Conservation (phyloP, 2,888 invertebrate genomes). For the Entomobrya multifasciata region DNA sequence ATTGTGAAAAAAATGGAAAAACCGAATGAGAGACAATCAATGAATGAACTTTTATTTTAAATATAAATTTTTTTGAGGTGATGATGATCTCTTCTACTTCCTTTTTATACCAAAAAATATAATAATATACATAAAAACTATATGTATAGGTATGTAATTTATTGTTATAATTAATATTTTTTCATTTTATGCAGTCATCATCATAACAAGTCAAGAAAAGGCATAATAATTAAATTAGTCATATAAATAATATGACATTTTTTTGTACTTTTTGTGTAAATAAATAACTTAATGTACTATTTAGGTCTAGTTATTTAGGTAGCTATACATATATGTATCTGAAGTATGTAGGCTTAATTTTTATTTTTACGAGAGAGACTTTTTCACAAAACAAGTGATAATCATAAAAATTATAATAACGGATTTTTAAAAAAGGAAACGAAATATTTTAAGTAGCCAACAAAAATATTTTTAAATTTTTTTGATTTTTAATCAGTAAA, state of each 20-base stretch:
- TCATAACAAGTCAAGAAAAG: slow-evolving; percentile 14
- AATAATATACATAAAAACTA: not conserved
- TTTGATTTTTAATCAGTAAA: slow-evolving; percentile 4
- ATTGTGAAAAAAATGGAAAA: slow-evolving; percentile 1
- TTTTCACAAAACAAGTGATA: slow-evolving; percentile 23
- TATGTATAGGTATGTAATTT: not conserved
- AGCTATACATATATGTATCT: not conserved
- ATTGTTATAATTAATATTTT: slow-evolving; percentile 7
- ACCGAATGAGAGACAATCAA: not conserved
- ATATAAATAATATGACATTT: not conserved
- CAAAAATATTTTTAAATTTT: slow-evolving; percentile 58
- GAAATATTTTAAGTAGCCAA: too few relatives aligned
- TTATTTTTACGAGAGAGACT: too few relatives aligned
- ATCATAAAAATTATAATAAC: slow-evolving; percentile 11
- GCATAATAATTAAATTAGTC: slow-evolving; percentile 2
- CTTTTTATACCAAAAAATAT: slow-evolving; percentile 44
- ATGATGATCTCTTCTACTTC: slow-evolving; percentile 33
- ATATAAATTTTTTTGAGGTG: not conserved
- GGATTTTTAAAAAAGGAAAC: slow-evolving; percentile 40
- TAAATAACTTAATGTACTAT: slow-evolving; percentile 36
- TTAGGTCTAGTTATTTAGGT: too few relatives aligned
- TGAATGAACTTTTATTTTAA: slow-evolving; percentile 6
- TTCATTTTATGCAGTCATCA: not conserved
- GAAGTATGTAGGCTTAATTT: not conserved
- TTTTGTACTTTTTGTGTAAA: slow-evolving; percentile 12